These are phyloP conservation scores for Seira musarum DNA, from an alignment of 2,888 invertebrate genomes.

Conservation along the genomic window DNA sequence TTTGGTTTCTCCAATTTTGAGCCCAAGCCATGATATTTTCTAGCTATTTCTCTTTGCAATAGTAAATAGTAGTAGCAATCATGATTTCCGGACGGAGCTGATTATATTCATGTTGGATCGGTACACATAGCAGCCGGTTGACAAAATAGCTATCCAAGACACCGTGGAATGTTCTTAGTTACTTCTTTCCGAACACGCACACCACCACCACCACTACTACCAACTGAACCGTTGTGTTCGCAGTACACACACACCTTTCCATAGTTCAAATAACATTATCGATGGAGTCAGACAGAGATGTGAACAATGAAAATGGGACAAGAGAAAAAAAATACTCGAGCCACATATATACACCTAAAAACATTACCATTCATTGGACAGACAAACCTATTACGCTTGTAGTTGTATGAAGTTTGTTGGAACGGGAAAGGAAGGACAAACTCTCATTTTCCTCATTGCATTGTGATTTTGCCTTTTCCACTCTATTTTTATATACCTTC, in stretches of 20 bases:
- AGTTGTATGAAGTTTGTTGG: too few relatives aligned
- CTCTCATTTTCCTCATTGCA: constrained; percentile 43
- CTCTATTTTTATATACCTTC: too few relatives aligned
- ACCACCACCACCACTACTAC: too few relatives aligned
- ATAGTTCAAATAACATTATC: constrained; percentile 52
- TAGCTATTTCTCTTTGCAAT: too few relatives aligned
- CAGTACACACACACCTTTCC: constrained; percentile 42
- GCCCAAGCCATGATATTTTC: too few relatives aligned
- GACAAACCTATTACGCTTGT: constrained; percentile 31
- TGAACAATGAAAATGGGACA: constrained; percentile 44
- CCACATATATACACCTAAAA: constrained; percentile 30
- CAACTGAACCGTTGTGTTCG: background rate
- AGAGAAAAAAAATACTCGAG: background rate
- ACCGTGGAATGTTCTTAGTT: too few relatives aligned
- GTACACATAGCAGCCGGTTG: background rate
- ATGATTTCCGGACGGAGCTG: constrained; percentile 15
- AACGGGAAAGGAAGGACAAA: constrained; percentile 35
- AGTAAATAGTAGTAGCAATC: too few relatives aligned
- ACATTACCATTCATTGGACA: too few relatives aligned
- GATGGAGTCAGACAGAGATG: constrained; percentile 36
- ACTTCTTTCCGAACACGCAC: too few relatives aligned
- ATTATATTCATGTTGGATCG: too few relatives aligned
- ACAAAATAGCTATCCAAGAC: too few relatives aligned
- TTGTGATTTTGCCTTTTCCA: constrained; percentile 5
- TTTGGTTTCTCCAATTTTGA: too few relatives aligned